Percentiles rank a stretch among this genome's conserved stretches.
phyloP scores from a whole-genome alignment of 2,888 invertebrate species.

The Tipula confusa region DNA sequence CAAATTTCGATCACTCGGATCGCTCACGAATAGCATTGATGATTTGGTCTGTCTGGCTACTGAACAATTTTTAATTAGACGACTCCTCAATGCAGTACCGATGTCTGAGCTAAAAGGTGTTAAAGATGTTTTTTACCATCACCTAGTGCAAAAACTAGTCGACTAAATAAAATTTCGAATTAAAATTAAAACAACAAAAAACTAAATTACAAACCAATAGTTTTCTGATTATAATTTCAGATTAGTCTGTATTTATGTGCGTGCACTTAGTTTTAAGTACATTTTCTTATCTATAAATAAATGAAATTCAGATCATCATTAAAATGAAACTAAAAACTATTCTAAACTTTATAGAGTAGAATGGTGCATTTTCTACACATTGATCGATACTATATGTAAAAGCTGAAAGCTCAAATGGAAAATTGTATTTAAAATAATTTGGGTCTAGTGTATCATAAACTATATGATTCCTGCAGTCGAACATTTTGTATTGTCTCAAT shows the following conservation, averaged over 20 bases:
- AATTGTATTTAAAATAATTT: neutral
- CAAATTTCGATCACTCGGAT: no score
- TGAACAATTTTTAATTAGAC: no score
- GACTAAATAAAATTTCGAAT: neutral
- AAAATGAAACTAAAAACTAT: no score
- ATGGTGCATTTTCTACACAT: no score
- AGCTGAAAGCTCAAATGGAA: neutral
- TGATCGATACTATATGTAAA: neutral
- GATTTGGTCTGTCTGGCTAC: no score
- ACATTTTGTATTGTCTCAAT: neutral
- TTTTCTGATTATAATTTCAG: slow-evolving; percentile 9
- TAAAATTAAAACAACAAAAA: neutral
- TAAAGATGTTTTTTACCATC: no score
- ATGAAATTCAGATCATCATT: no score
- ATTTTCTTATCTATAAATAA: no score
- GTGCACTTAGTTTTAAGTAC: neutral
- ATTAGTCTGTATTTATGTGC: neutral
- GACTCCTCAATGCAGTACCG: no score
- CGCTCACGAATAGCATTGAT: no score
- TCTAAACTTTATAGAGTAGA: no score
- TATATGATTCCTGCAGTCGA: neutral
- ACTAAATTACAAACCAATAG: neutral
- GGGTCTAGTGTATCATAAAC: neutral
- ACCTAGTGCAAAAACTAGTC: neutral
- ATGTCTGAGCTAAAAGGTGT: no score